phyloP scores from a whole-genome alignment of 2,797 vertebrate species.

The Sarcophilus harrisii region DNA sequence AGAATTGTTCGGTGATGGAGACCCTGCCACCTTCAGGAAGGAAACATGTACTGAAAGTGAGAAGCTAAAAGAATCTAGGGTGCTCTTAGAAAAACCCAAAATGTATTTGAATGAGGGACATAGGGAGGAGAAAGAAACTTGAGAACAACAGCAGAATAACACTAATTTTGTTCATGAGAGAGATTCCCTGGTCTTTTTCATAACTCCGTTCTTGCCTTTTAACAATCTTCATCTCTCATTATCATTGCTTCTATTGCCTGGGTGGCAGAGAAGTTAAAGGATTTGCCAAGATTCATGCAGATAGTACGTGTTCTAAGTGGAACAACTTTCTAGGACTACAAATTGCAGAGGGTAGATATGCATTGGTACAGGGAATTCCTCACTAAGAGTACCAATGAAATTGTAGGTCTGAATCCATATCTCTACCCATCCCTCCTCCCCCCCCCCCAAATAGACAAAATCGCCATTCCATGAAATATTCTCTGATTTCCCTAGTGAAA shows the following conservation, averaged over 20 bases:
- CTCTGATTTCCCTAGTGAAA: neutral
- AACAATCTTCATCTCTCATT: neutral
- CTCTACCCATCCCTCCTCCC: neutral
- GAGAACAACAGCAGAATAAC: neutral
- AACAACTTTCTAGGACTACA: neutral
- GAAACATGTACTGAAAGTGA: constrained; percentile 41
- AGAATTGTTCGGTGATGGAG: neutral
- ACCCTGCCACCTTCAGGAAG: constrained; percentile 65
- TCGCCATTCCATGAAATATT: neutral
- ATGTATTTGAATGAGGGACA: neutral
- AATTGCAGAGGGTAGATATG: neutral
- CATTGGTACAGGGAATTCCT: neutral
- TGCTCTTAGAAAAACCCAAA: neutral
- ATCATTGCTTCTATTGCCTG: neutral
- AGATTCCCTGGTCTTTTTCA: neutral
- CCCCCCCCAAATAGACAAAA: neutral
- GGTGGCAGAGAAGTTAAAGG: neutral
- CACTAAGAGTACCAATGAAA: neutral
- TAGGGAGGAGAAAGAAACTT: neutral
- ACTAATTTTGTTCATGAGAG: neutral
- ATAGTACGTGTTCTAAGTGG: neutral
- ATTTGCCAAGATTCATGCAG: neutral
- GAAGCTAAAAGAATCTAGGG: neutral
- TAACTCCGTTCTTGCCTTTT: neutral
- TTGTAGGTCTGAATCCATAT: neutral